Base-by-base conservation (phyloP, 2,113 vertebrate species). In the Spea multiplicata region DNA sequence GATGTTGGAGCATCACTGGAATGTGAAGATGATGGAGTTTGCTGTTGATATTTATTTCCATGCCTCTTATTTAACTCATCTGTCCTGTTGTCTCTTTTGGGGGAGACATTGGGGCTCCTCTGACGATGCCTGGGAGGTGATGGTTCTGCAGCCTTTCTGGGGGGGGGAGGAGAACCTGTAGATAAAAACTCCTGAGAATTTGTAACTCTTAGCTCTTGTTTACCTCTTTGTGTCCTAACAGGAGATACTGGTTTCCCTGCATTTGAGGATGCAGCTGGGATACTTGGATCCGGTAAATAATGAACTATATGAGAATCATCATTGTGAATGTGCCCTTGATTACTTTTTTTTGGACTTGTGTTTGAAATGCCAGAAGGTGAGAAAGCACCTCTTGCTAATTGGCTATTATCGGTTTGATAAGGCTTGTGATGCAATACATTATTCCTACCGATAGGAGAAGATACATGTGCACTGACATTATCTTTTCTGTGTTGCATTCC, bases 61-160 rank as follows among this genome's bases (percentile, higher is more conserved):
- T 17, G 46, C 12, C n/a, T 50, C 44, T 52, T 75, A n/a, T 45
- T 17, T 17, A 44, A 49, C 0, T 75, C 61, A 66, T 74, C 73
- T 74, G 48, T 65, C 8, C 30, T 59, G 55, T 16, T 68, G 14
- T 30, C 0, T 59, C 55, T 12, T 74, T 49, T 74, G 5, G 44
- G n/a, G 16, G 66, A 6, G 57, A 57, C 4, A 76, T 76, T 65
- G 13, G 44, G 44, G 8, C 52, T 76, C 17, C 66, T 68, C 6
- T 57, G 14, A 44, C 12, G 44, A 68, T 76, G 64, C 44, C 74
- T 68, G 67, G 64, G 44, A 2, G 74, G 65, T 46, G 74, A 59
- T 46, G 65, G 46, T 47, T 64, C 44, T 57, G 8, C 16, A 9
- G 44, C 8, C 12, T 59, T 59, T 59, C 66, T 76, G 46, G 3